Percentiles rank a stretch among this genome's conserved stretches.
phyloP scores from a whole-genome alignment of 2,888 invertebrate species.

The Ligdia adustata region DNA sequence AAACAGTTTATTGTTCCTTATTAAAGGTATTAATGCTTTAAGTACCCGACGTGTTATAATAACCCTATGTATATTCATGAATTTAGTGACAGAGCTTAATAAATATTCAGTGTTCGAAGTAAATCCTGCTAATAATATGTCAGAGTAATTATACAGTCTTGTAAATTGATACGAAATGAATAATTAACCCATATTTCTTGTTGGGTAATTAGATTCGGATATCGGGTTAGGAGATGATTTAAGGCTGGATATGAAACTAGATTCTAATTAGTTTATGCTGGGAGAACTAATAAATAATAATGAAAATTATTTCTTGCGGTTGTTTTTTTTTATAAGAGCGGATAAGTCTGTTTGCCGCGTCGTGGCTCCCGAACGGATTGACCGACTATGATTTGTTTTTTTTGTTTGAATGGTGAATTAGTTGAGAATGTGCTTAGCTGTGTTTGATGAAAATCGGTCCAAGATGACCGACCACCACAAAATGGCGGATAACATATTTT shows the following conservation, averaged over 20 bases:
- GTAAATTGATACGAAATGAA: constrained; percentile 50
- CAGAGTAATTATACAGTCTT: constrained; percentile 47
- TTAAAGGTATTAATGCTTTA: constrained; percentile 28
- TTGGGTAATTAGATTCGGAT: constrained; percentile 31
- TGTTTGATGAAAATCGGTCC: too few species aligned
- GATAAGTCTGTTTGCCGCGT: too few species aligned
- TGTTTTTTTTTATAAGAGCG: too few species aligned
- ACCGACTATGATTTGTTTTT: too few species aligned
- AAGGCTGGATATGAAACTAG: background rate
- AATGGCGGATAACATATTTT: too few species aligned
- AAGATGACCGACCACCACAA: too few species aligned
- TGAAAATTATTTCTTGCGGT: too few species aligned
- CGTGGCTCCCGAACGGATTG: too few species aligned
- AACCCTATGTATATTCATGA: constrained; percentile 58
- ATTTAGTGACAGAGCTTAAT: constrained; percentile 53
- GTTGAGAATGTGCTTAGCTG: too few species aligned
- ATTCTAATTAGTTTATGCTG: too few species aligned
- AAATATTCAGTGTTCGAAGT: constrained; percentile 60
- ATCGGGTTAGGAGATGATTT: constrained; percentile 20
- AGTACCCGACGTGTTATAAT: constrained; percentile 29
- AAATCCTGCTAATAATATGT: constrained; percentile 56
- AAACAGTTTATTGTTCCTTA: constrained; percentile 13
- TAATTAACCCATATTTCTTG: constrained; percentile 33
- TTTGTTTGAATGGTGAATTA: too few species aligned
- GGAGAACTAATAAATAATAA: too few species aligned